These are phyloP conservation scores for Drosophila mojavensis DNA, from an alignment of 1,140 invertebrate genomes.

Conservation along the genomic window DNA sequence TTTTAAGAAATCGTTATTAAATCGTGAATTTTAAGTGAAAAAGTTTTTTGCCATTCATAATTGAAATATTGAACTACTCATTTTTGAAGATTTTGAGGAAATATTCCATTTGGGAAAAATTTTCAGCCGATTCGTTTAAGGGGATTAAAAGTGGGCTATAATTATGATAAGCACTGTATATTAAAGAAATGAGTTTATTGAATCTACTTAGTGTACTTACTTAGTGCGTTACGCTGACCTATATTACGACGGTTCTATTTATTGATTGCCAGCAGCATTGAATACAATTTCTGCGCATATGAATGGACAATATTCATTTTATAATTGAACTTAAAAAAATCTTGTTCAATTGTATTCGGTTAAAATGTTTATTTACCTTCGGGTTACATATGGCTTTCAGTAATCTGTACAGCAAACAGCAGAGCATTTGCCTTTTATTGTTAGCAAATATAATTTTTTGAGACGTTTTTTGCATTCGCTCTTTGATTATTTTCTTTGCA, in stretches of 20 bases:
- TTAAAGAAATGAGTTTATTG: no score
- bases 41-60: no score
- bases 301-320: background rate
- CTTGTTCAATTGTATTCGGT: background rate
- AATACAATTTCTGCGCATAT: background rate
- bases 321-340: no score
- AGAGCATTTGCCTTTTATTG: slow-evolving; percentile 11
- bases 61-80: no score
- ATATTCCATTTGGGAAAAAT: no score
- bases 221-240: background rate
- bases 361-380: background rate
- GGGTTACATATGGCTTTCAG: background rate
- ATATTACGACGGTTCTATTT: background rate
- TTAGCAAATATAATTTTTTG: slow-evolving; percentile 1
- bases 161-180: no score
- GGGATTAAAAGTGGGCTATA: no score
- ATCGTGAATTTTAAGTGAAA: no score
- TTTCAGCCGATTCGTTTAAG: no score
- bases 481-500: slow-evolving; percentile 29
- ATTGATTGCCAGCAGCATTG: background rate
- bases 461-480: slow-evolving; percentile 2
- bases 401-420: background rate
- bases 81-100: no score
- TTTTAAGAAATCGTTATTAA: no score
- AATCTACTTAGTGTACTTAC: background rate